A percentile compares a stretch with the other conserved stretches of the same genome.
Conservation (phyloP, 1,140 invertebrate species). For the Globodera rostochiensis region DNA sequence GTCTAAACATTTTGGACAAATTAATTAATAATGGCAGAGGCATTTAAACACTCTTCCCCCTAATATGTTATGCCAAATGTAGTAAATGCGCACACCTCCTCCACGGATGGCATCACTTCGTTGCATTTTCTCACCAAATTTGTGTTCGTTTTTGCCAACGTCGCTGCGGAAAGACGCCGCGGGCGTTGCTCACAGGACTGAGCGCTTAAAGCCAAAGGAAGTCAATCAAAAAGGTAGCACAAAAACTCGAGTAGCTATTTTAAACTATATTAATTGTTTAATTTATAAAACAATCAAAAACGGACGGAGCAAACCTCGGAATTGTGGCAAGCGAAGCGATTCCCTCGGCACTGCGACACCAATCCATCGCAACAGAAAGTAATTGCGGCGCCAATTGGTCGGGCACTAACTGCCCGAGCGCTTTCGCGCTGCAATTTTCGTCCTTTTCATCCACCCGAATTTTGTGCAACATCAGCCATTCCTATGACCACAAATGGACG, state of each 20-base stretch:
- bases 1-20: too few species aligned
- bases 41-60: too few species aligned
- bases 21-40: too few species aligned
- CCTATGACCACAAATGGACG: conserved; percentile 1
- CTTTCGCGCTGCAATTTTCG: conserved; percentile 35
- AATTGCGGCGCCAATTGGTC: conserved; percentile 37
- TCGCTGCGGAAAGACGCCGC: conserved; percentile 22
- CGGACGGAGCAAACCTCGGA: not conserved
- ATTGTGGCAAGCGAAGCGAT: conserved; percentile 23
- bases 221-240: not conserved
- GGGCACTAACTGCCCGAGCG: conserved; percentile 34
- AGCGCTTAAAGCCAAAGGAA: conserved; percentile 17
- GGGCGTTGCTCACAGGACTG: conserved; percentile 29
- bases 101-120: not conserved
- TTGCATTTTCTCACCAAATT: not conserved
- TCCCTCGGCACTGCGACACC: conserved; percentile 38
- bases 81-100: not conserved
- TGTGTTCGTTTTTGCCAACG: not conserved
- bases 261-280: too few species aligned
- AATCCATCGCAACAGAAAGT: conserved; percentile 35
- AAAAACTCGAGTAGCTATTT: too few species aligned
- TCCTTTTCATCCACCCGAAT: conserved; percentile 45
- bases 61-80: too few species aligned
- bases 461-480: conserved; percentile 48
- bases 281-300: too few species aligned